Percentiles rank a stretch among this genome's conserved stretches.
Evolutionary conservation across 2,797 vertebrate genomes (phyloP).

Genomic region (Tokudaia tokunoshimensis): DNA sequence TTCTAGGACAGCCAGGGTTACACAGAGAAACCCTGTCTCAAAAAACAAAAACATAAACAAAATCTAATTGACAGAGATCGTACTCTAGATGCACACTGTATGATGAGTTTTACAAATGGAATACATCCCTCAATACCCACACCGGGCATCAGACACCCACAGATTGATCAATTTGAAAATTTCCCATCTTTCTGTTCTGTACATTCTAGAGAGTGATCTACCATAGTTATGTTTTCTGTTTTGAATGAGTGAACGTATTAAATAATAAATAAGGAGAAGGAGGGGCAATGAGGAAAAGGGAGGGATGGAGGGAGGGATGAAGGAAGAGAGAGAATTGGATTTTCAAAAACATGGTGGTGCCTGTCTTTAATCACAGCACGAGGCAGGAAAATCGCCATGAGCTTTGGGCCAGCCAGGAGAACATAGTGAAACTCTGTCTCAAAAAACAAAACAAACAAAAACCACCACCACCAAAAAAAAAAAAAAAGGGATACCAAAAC

Average conservation of each 20-base stretch:
- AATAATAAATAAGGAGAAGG: not conserved
- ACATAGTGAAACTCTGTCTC: not conserved
- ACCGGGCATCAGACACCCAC: not conserved
- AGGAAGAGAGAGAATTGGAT: not conserved
- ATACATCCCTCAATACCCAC: not conserved
- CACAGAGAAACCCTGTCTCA: no score
- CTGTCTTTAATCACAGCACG: not conserved
- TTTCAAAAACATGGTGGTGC: not conserved
- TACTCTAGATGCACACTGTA: not conserved
- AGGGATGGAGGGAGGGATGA: not conserved
- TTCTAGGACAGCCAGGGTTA: no score
- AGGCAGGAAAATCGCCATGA: not conserved
- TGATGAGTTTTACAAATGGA: not conserved
- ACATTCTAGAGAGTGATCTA: not conserved
- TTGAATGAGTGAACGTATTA: no score
- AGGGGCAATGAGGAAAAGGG: no score
- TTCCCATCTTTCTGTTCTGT: no score
- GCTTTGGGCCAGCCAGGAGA: not conserved
- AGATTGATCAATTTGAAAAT: not conserved
- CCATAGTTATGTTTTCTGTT: not conserved
- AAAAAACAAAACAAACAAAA: not conserved
- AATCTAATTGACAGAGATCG: not conserved
- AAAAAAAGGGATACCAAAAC: not conserved
- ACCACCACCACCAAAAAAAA: not conserved
- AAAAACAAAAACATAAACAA: not conserved